Conservation (phyloP, 2,888 invertebrate genomes). For the Eristalis pertinax region DNA sequence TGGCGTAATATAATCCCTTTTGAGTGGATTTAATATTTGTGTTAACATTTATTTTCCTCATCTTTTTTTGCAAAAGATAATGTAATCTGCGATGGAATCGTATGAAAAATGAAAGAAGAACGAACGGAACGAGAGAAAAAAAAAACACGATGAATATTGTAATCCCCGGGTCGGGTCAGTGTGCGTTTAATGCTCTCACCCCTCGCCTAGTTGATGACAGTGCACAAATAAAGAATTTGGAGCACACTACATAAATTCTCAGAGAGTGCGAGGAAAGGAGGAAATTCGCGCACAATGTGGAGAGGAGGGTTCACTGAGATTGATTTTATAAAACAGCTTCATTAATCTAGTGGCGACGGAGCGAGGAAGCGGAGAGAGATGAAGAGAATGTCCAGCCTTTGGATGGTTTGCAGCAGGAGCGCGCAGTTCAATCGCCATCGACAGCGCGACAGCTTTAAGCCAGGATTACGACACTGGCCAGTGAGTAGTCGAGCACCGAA, state of each 20-base stretch:
- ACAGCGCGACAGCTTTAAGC: background rate
- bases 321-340: slow-evolving; percentile 17
- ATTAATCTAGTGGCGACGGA: background rate
- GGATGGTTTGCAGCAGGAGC: too few species aligned
- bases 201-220: slow-evolving; percentile 15
- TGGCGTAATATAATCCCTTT: slow-evolving; percentile 7
- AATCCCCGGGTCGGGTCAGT: slow-evolving; percentile 23
- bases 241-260: background rate
- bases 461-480: background rate
- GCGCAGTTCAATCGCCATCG: background rate
- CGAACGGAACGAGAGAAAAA: background rate
- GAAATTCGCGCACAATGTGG: background rate
- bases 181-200: slow-evolving; percentile 42
- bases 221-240: background rate
- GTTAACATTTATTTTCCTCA: background rate
- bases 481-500: too few species aligned
- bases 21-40: slow-evolving; percentile 8
- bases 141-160: background rate
- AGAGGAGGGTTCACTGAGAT: background rate
- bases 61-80: background rate
- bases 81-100: background rate
- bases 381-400: background rate
- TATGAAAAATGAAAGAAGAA: background rate
- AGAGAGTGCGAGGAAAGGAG: background rate
- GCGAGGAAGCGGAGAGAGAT: background rate